These are phyloP conservation scores for Coecobrya sp. DNA, from an alignment of 2,888 invertebrate species.

Conservation along the genomic window DNA sequence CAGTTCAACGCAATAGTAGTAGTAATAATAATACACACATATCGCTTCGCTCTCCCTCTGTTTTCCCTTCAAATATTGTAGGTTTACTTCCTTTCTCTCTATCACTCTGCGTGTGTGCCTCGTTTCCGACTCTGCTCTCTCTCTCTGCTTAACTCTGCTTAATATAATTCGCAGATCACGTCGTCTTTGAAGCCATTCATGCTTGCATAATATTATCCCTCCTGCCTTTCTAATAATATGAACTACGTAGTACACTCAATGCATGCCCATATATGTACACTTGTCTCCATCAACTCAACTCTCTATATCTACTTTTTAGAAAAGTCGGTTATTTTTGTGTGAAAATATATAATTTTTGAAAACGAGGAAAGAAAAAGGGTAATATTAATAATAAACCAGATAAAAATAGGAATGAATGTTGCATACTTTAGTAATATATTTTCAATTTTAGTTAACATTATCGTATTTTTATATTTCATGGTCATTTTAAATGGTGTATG, in stretches of 20 bases:
- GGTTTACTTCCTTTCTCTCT: slow-evolving; percentile 40
- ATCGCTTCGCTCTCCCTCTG: slow-evolving; percentile 37
- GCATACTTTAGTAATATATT: background rate
- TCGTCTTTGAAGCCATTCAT: slow-evolving; percentile 66
- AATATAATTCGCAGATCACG: slow-evolving; percentile 79
- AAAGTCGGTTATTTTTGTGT: background rate
- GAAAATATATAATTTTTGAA: background rate
- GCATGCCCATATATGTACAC: too few species aligned
- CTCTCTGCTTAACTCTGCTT: slow-evolving; percentile 34
- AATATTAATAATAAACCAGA: background rate
- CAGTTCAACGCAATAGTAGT: slow-evolving; percentile 50
- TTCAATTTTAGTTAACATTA: background rate
- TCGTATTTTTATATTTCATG: background rate
- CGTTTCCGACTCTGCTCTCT: too few species aligned
- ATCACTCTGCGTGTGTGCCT: slow-evolving; percentile 19
- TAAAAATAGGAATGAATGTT: background rate
- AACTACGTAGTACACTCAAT: background rate
- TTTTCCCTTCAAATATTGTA: slow-evolving; percentile 55
- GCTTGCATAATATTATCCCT: slow-evolving; percentile 62
- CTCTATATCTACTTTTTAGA: background rate
- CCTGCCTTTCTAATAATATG: slow-evolving; percentile 31
- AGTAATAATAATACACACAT: slow-evolving; percentile 29
- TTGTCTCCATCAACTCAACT: background rate
- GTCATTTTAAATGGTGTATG: background rate
- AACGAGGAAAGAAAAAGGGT: background rate